phyloP scores from a whole-genome alignment of 1,140 invertebrate genomes.

The Drosophila orena region DNA sequence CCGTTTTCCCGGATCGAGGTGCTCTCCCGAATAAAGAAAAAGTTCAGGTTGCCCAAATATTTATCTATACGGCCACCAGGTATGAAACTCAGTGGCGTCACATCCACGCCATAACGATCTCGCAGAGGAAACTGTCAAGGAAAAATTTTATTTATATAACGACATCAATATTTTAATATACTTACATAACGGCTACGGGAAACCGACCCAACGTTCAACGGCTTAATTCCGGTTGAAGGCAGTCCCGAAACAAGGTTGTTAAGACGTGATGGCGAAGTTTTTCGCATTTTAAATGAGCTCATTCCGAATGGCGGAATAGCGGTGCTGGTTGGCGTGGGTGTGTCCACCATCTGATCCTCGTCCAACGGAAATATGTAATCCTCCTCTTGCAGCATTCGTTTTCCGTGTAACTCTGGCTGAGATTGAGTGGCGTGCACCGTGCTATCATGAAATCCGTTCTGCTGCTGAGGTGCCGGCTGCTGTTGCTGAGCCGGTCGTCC shows the following conservation, averaged over 20 bases:
- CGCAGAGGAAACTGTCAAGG: constrained; percentile 86
- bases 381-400: constrained; percentile 76
- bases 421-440: constrained; percentile 48
- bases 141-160: neutral
- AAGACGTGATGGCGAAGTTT: constrained; percentile 71
- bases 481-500: constrained; percentile 54
- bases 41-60: constrained; percentile 96
- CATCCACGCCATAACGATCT: constrained; percentile 92
- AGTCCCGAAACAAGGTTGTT: constrained; percentile 35
- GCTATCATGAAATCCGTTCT: constrained; percentile 58
- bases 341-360: constrained; percentile 87
- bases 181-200: constrained; percentile 63
- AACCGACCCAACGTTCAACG: constrained; percentile 30
- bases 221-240: constrained; percentile 38
- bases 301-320: constrained; percentile 69
- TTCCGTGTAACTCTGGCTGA: constrained; percentile 65
- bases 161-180: neutral
- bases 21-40: constrained; percentile 97
- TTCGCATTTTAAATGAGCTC: constrained; percentile 75
- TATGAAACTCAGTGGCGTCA: constrained; percentile 93
- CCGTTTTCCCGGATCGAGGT: constrained; percentile 96
- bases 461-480: constrained; percentile 38
- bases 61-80: constrained; percentile 92
- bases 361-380: constrained; percentile 91
- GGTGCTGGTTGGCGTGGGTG: constrained; percentile 71